These are phyloP conservation scores for Drosophila greeni DNA, from an alignment of 2,888 invertebrate species.

Conservation along the genomic window DNA sequence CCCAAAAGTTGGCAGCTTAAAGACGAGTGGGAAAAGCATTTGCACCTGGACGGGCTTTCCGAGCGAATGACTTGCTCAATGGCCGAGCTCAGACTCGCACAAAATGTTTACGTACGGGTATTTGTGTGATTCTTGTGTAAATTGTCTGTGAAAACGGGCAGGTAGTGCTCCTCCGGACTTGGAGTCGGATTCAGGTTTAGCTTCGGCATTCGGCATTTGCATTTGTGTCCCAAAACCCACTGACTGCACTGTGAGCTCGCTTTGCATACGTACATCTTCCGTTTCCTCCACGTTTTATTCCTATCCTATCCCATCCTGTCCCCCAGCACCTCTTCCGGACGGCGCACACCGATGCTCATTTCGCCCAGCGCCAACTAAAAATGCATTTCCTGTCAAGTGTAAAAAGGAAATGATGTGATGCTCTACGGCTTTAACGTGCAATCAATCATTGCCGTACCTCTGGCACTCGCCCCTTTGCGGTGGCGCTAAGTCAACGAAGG, in stretches of 20 bases:
- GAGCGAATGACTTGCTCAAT: slow-evolving; percentile 52
- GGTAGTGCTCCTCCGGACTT: slow-evolving; percentile 22
- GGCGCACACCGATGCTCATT: slow-evolving; percentile 57
- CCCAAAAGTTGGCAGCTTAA: slow-evolving; percentile 39
- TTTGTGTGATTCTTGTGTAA: slow-evolving; percentile 59
- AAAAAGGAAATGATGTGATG: slow-evolving; percentile 72
- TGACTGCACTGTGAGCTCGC: slow-evolving; percentile 49
- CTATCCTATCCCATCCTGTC: not conserved
- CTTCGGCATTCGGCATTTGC: slow-evolving; percentile 23
- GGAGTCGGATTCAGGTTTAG: not conserved
- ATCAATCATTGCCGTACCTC: slow-evolving; percentile 72
- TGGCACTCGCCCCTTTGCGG: slow-evolving; percentile 47
- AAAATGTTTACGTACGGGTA: slow-evolving; percentile 30
- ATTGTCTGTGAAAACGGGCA: slow-evolving; percentile 58
- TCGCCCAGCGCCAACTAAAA: slow-evolving; percentile 65
- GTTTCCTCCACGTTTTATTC: slow-evolving; percentile 12
- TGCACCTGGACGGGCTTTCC: slow-evolving; percentile 54
- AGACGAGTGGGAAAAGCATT: slow-evolving; percentile 19
- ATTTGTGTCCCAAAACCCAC: slow-evolving; percentile 24
- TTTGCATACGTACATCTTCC: slow-evolving; percentile 39
- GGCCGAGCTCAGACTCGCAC: slow-evolving; percentile 25
- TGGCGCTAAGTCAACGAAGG: slow-evolving; percentile 61
- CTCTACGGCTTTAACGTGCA: slow-evolving; percentile 70
- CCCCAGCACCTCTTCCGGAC: slow-evolving; percentile 6
- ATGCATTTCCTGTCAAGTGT: slow-evolving; percentile 74